Evolutionary conservation across 2,797 vertebrate species (phyloP), one percentile per base, ranked within the genome.

Genomic region (Pipistrellus kuhlii): DNA sequence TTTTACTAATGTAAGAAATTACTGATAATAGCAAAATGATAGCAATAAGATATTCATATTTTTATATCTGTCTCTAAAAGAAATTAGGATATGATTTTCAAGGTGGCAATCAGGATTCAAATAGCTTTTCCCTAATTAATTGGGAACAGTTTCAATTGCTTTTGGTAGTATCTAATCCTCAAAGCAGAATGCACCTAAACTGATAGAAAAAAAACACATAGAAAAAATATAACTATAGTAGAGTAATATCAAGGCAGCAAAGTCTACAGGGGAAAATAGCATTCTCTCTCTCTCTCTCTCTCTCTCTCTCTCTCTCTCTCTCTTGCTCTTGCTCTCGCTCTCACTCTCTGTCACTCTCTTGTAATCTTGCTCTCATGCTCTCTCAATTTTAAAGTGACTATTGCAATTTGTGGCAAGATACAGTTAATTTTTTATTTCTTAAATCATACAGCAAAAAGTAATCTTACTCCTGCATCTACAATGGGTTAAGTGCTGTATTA

Each of bases 1-100:
- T 91, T 88, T 96, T 84, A 46, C 48, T 86, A 86, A 84, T 82
- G 38, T 64, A 94, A 93, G 18, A 90, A 87, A 97, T 93, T 86
- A 80, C 44, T 66, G 85, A 76, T 87, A 94, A 93, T 82, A 69
- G 21, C 4, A 66, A 92, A 94, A 82, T 44, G 12, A 75, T 38
- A 71, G 11, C 68, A 95, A 72, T 68, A 91, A 90, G 48, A 94
- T 69, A 23, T 77, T 83, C 59, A 85, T 68, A 8, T n/a, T 20
- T 96, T 93, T 76, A 51, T 69, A 83, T 78, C 14, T 86, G 30
- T 38, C 44, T 83, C 32, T 68, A 80, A 91, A 94, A 89, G 84
- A 93, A 90, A 95, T 85, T 85, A 76, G n/a, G 77, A 94, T 44
- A 9, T 38, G 6, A 64, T 89, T 96, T 88, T 91, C 30, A 83